These are phyloP conservation scores for Amphiduros pacificus DNA, from an alignment of 2,888 invertebrate species.

Conservation along the genomic window DNA sequence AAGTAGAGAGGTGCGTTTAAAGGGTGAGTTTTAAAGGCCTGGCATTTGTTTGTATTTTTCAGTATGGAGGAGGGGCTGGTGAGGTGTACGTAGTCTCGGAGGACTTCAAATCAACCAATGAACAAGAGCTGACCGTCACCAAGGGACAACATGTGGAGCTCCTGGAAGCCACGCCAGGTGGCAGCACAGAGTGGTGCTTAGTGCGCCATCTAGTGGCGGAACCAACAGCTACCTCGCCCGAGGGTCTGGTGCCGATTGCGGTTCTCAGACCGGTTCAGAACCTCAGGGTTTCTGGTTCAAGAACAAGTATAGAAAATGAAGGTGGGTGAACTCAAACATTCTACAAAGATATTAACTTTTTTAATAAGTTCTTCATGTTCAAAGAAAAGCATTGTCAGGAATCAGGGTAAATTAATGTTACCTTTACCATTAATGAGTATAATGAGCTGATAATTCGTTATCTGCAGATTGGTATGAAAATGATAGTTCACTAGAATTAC, in stretches of 20 bases:
- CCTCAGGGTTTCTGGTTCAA: constrained; percentile 46
- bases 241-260: constrained; percentile 59
- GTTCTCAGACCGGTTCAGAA: constrained; percentile 56
- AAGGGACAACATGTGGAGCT: constrained; percentile 95
- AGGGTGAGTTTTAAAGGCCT: background rate
- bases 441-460: too few species aligned
- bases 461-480: too few species aligned
- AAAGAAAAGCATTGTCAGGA: too few species aligned
- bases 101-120: constrained; percentile 74
- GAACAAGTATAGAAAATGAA: constrained; percentile 51
- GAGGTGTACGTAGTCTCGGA: constrained; percentile 61
- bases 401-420: too few species aligned
- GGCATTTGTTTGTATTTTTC: background rate
- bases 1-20: background rate
- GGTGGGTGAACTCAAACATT: constrained; percentile 39
- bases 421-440: too few species aligned
- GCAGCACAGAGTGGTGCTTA: constrained; percentile 59
- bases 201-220: constrained; percentile 46
- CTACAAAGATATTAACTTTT: too few species aligned
- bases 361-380: too few species aligned
- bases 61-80: background rate
- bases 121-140: constrained; percentile 79
- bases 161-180: constrained; percentile 68
- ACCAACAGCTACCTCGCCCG: constrained; percentile 35
- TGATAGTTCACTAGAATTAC: too few species aligned